Evolutionary conservation across 1,140 invertebrate genomes (phyloP), one percentile per base, ranked within the genome.

Genomic region (Watersipora subatra): DNA sequence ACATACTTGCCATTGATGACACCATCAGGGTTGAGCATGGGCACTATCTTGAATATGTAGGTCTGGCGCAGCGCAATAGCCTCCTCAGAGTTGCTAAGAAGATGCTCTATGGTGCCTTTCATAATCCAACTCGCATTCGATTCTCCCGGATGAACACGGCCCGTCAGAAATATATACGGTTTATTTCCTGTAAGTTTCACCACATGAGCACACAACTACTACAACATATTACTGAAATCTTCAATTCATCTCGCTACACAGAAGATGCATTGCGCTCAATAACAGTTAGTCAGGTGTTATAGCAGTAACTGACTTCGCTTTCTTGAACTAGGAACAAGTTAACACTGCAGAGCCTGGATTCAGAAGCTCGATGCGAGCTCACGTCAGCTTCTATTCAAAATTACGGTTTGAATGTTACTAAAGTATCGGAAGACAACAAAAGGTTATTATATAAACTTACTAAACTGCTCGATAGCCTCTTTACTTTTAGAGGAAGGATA

Each of bases 1-100:
- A 85, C 85, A 86, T 80, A 91, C 89, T 89, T 91, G 22, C 93
- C 93, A 59, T 95, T 92, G 73, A 83, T 76, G 29, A 84, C 83
- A 12, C 82, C 82, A 78, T 97, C 94, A 1, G 94, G 93, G 81
- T 97, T 97, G 57, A 97, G 77, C 94, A 98, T 97, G 0, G 94
- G 94, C 57, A 98, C 84, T 59, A 95, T 86, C 80, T 93, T 93
- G 72, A 95, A 91, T 56, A 92, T 85, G 2, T 92, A 86, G 28
- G 67, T 72, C 55, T 88, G 86, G 55, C 92, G 83, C 17, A 94
- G 78, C 70, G 84, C 80, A 22, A 80, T 77, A 1, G 86, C 86
- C 12, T 83, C 79, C 1, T 78, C 66, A 0, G 84, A 81, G 68
- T 84, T 80, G 72, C 91, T 83, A 12, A 91, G 73, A 1, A 93